A percentile compares a stretch with the other conserved stretches of the same genome.
Evolutionary conservation across 1,140 invertebrate genomes (phyloP).

Genomic region (Drosophila suzukii): DNA sequence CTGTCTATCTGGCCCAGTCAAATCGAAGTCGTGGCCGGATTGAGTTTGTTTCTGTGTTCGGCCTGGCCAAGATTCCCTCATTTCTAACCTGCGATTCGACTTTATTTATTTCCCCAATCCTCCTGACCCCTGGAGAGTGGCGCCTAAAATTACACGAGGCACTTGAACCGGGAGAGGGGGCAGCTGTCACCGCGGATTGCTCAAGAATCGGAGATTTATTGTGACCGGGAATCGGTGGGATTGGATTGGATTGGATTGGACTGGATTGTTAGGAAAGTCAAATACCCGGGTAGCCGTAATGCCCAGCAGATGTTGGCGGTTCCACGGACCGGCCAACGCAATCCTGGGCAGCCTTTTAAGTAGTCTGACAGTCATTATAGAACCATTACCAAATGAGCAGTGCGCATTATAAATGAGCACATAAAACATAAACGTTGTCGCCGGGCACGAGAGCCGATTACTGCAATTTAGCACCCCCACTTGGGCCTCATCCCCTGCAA

Average conservation of each 20-base stretch:
- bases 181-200: conserved; percentile 45
- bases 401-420: conserved; percentile 79
- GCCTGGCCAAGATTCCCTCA: conserved; percentile 43
- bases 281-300: conserved; percentile 27
- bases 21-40: conserved; percentile 77
- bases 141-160: conserved; percentile 67
- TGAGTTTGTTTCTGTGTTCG: conserved; percentile 56
- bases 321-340: conserved; percentile 33
- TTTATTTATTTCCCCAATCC: conserved; percentile 42
- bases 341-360: conserved; percentile 62
- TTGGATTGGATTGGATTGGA: conserved; percentile 15
- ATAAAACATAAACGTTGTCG: conserved; percentile 82
- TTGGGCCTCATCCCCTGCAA: conserved; percentile 7
- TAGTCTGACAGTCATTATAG: conserved; percentile 68
- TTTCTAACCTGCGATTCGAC: conserved; percentile 53
- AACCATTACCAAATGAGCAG: conserved; percentile 79
- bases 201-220: conserved; percentile 53
- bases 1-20: conserved; percentile 72
- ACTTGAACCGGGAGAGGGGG: background rate
- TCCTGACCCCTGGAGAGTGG: conserved; percentile 71
- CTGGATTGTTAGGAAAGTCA: conserved; percentile 29
- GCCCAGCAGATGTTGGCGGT: conserved; percentile 58
- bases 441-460: conserved; percentile 72
- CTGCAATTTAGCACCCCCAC: conserved; percentile 79
- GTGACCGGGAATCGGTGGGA: conserved; percentile 9